Evolutionary conservation across 1,140 invertebrate species (phyloP).

Genomic region (Cepaea nemoralis): DNA sequence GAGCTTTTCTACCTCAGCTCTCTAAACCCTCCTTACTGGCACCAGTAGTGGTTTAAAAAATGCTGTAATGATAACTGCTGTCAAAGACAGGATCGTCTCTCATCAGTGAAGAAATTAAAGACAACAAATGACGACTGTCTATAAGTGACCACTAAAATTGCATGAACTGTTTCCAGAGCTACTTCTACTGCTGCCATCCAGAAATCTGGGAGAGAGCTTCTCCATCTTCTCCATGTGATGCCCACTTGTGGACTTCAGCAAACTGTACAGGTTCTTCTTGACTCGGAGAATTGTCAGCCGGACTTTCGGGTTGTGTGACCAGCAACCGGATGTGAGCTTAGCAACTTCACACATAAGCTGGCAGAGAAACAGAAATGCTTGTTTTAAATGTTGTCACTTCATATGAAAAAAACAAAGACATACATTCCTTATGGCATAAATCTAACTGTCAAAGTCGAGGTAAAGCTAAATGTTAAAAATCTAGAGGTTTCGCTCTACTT

Average conservation of each 20-base stretch:
- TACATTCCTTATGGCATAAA: too few relatives aligned
- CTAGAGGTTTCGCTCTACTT: too few relatives aligned
- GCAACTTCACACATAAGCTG: slow-evolving; percentile 88
- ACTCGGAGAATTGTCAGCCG: slow-evolving; percentile 93
- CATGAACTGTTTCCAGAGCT: slow-evolving; percentile 24
- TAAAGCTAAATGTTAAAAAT: too few relatives aligned
- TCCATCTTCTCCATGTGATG: slow-evolving; percentile 14
- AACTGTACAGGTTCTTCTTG: slow-evolving; percentile 79
- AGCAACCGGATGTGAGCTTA: slow-evolving; percentile 96
- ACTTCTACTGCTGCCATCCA: slow-evolving; percentile 31
- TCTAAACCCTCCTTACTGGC: too few relatives aligned
- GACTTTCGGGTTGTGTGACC: slow-evolving; percentile 94
- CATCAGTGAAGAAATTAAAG: not conserved
- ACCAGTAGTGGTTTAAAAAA: too few relatives aligned
- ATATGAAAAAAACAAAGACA: too few relatives aligned
- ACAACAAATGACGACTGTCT: not conserved
- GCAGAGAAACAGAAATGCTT: not conserved
- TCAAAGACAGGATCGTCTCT: too few relatives aligned
- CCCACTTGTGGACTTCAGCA: slow-evolving; percentile 18
- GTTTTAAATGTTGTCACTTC: not conserved
- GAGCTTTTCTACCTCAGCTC: too few relatives aligned
- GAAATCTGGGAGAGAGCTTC: slow-evolving; percentile 15
- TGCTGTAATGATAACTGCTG: too few relatives aligned
- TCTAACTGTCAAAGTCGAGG: too few relatives aligned
- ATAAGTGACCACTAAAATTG: not conserved